Evolutionary conservation across 2,797 vertebrate genomes (phyloP), one percentile per base, ranked within the genome.

Genomic region (Buphagus erythrorhynchus): DNA sequence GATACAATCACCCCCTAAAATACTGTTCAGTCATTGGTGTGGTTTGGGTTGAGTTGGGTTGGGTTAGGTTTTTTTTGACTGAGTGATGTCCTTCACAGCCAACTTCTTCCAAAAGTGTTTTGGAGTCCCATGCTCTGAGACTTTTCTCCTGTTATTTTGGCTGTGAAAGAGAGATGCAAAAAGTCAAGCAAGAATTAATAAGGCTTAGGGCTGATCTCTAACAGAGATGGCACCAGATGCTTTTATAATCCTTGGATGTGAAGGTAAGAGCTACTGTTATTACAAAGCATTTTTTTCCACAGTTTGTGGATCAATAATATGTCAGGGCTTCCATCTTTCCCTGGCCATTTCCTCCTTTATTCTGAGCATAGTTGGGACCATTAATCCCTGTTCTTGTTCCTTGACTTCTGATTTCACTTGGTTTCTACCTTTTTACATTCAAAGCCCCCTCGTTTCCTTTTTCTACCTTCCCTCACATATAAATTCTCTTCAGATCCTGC

Each of bases 111-210:
- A 8, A 13, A 92, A 57, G 3, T 57, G 5, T 65, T 79, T 74
- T 5, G 4, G 28, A 31, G 3, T 54, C 16, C 7, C n/a, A 0
- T 36, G 10, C 10, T 51, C 48, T 46, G 28, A 88, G 33, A 13
- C 20, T 63, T 86, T 75, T 61, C 43, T 86, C 24, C 35, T 54
- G 18, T 66, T 83, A 49, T 75, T 90, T 66, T 80, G 54, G 16
- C 62, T 81, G 33, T 26, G 43, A 92, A 75, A 48, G 1, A 68
- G 19, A 65, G 25, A 29, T 69, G 43, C 14, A 86, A 77, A 73
- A 90, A 88, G 24, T 45, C 54, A 93, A 74, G 54, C 36, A 90
- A 92, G 58, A 86, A 75, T 93, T 83, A 91, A 75, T 36, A 42
- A 84, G 87, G 69, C 66, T 86, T 51, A 84, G 9, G 19, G 55